A percentile compares a stretch with the other conserved stretches of the same genome.
Conservation (phyloP, 1,140 invertebrate genomes). For the Theocolax elegans region DNA sequence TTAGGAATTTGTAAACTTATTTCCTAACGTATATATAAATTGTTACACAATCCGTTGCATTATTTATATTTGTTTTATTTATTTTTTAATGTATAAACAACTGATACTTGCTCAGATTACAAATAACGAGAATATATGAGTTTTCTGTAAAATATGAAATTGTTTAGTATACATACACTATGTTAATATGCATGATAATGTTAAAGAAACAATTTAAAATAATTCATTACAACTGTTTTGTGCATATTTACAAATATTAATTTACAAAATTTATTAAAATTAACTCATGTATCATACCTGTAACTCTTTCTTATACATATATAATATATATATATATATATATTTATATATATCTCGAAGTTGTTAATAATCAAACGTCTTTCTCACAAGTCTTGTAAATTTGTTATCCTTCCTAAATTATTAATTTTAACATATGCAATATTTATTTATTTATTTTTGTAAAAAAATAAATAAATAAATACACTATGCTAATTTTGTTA, state of each 20-base stretch:
- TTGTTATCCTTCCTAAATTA: too few species aligned
- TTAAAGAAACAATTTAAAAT: neutral
- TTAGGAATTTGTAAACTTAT: constrained; percentile 50
- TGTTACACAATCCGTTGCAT: too few species aligned
- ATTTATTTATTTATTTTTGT: too few species aligned
- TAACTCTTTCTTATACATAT: neutral
- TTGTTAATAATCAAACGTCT: too few species aligned
- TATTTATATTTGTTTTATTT: too few species aligned
- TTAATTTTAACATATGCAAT: too few species aligned
- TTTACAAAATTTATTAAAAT: constrained; percentile 38
- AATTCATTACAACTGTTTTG: neutral
- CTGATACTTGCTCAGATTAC: constrained; percentile 9
- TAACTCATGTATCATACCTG: neutral
- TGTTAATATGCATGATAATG: neutral
- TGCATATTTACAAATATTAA: constrained; percentile 43
- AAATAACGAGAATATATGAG: constrained; percentile 10
- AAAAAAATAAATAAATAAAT: too few species aligned
- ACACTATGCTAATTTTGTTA: neutral
- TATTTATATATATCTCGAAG: too few species aligned
- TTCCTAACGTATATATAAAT: too few species aligned
- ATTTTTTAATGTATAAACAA: constrained; percentile 25
- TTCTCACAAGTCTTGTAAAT: too few species aligned
- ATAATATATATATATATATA: neutral
- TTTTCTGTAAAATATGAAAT: constrained; percentile 25
- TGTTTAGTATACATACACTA: constrained; percentile 36